These are phyloP conservation scores for Ictalurus furcatus DNA, from an alignment of 2,113 vertebrate species.

Conservation along the genomic window DNA sequence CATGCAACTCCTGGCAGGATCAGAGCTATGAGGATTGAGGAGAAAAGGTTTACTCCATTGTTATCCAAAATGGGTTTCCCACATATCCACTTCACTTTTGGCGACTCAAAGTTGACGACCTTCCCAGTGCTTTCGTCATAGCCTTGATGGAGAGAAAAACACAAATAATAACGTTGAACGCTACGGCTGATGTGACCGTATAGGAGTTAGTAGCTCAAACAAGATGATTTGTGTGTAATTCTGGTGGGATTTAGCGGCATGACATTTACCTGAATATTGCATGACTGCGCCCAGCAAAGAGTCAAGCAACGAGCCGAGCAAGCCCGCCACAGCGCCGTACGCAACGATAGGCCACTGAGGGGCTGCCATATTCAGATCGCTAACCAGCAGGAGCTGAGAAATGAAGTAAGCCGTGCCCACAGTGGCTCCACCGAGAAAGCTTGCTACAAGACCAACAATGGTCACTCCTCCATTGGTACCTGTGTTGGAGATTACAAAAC, in stretches of 20 bases:
- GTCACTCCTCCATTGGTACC: constrained; percentile 94
- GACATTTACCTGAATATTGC: constrained; percentile 87
- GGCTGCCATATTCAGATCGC: constrained; percentile 81
- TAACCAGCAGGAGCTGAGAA: constrained; percentile 80
- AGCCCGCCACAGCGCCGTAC: constrained; percentile 84
- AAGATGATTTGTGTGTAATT: neutral
- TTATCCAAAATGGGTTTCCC: constrained; percentile 95
- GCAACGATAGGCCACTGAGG: constrained; percentile 91
- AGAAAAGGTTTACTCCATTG: constrained; percentile 94
- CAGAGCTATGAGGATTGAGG: constrained; percentile 84
- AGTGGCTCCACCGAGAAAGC: constrained; percentile 83
- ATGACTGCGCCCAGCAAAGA: constrained; percentile 91
- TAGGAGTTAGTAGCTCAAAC: neutral
- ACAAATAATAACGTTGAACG: neutral
- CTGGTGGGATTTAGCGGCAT: neutral
- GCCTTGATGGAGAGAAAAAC: constrained; percentile 68
- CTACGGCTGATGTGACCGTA: neutral
- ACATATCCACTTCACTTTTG: constrained; percentile 78
- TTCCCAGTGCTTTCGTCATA: constrained; percentile 82
- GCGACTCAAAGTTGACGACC: constrained; percentile 82
- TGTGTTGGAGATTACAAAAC: constrained; percentile 55
- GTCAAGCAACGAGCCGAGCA: constrained; percentile 91
- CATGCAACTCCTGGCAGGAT: constrained; percentile 84
- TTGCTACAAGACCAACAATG: constrained; percentile 81
- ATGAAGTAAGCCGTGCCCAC: constrained; percentile 86